Evolutionary conservation across 2,113 vertebrate genomes (phyloP).

Genomic region (Pygoscelis antarcticus): DNA sequence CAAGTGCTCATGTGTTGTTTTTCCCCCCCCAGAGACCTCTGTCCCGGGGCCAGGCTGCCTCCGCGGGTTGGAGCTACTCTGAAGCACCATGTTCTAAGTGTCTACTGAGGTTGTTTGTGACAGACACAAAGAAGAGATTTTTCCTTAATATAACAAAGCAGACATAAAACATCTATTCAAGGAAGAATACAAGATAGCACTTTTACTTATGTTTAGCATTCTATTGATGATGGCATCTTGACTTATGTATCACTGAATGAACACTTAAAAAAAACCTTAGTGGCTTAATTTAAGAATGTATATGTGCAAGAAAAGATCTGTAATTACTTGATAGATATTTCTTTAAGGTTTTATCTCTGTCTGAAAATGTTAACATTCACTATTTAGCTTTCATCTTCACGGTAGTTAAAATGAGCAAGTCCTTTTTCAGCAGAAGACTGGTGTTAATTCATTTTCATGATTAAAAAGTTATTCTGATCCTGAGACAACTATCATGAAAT

Average conservation of each 20-base stretch:
- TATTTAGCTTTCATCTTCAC: not conserved
- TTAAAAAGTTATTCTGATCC: slow-evolving; percentile 42
- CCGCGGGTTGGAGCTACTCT: not conserved
- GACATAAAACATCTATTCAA: not conserved
- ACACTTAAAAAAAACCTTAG: not conserved
- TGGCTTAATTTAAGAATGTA: not conserved
- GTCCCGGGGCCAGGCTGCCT: not conserved
- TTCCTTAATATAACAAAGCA: not conserved
- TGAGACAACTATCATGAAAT: slow-evolving; percentile 24
- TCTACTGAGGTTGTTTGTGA: not conserved
- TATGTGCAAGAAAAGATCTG: not conserved
- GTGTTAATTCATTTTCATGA: slow-evolving; percentile 31
- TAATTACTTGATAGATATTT: slow-evolving; percentile 28
- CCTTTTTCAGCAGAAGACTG: not conserved
- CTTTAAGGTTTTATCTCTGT: slow-evolving; percentile 14
- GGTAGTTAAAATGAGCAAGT: not conserved
- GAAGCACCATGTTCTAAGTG: not conserved
- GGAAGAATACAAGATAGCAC: not conserved
- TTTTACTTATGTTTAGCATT: not conserved
- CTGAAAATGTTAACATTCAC: slow-evolving; percentile 29
- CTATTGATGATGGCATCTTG: not conserved
- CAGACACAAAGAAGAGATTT: not conserved
- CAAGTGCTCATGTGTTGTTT: fast-evolving
- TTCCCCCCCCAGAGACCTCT: fast-evolving
- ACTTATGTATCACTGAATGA: not conserved